Base-by-base conservation (phyloP, 2,113 vertebrate species). In the Rhinogobius similis region DNA sequence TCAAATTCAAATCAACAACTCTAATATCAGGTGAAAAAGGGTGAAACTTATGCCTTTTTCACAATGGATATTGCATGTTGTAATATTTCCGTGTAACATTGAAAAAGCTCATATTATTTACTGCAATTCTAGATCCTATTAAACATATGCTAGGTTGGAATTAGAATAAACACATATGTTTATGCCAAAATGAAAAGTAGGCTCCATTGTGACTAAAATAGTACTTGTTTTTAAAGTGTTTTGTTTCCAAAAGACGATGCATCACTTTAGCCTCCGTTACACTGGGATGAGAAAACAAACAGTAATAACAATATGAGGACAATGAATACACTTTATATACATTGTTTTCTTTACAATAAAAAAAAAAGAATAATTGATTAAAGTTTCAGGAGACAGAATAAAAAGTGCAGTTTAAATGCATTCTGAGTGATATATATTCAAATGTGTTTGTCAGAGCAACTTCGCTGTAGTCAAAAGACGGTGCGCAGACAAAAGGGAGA, bases 401-500 rank as follows among this genome's bases (percentile, higher is more conserved):
- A 61, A 61, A 5, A 27, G 55, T 41, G 8, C 8, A 68, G 75
- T 26, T 39, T 79, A 74, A 74, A 39, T 79, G 14, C 67, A 67
- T 76, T 62, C 10, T 67, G 65, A 80, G 53, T 62, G 32, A 14
- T n/a, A n/a, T n/a, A n/a, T n/a, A n/a, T n/a, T n/a, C n/a, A n/a
- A n/a, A n/a, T n/a, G n/a, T n/a, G n/a, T n/a, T n/a, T n/a, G n/a
- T n/a, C n/a, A n/a, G n/a, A n/a, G n/a, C n/a, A n/a, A n/a, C n/a
- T n/a, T n/a, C n/a, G n/a, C n/a, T n/a, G 46, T 10, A 21, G 46
- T 46, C 79, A 70, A 86, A 59, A 79, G 65, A 70, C 71, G 78
- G 41, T 39, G 62, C 20, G 62, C 36, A 18, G 23, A 23, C 68
- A 65, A 83, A 75, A 56, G 21, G 64, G 23, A 59, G 61, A 76